phyloP scores from a whole-genome alignment of 2,888 invertebrate species.

The Aricia artaxerxes region DNA sequence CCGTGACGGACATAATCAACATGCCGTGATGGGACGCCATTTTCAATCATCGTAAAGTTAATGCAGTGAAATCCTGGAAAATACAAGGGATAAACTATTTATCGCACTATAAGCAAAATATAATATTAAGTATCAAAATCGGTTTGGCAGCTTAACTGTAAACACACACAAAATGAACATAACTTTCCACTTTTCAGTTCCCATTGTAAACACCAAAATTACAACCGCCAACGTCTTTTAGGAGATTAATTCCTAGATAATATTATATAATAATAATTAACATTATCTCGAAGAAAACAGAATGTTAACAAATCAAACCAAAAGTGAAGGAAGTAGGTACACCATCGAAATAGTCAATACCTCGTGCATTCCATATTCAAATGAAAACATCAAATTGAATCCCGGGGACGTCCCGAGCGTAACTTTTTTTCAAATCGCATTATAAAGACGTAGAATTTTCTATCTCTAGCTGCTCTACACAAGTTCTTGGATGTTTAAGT shows the following conservation, averaged over 20 bases:
- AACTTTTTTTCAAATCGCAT: constrained; percentile 19
- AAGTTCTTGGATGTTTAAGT: constrained; percentile 6
- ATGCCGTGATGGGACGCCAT: neutral
- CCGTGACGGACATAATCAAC: constrained; percentile 14
- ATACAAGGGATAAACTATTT: too few relatives aligned
- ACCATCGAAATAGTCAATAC: neutral
- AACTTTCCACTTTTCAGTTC: too few relatives aligned
- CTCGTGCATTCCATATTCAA: constrained; percentile 3
- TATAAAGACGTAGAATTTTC: neutral
- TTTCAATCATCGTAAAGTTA: neutral
- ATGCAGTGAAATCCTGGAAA: too few relatives aligned
- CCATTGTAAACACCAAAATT: too few relatives aligned
- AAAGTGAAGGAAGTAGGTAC: neutral
- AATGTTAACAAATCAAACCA: neutral
- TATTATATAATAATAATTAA: too few relatives aligned
- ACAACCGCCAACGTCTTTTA: too few relatives aligned
- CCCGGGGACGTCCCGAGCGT: neutral
- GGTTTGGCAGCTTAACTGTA: too few relatives aligned
- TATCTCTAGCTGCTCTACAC: neutral
- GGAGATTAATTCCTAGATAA: too few relatives aligned
- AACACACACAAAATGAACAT: too few relatives aligned
- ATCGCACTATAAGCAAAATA: too few relatives aligned
- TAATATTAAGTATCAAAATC: too few relatives aligned
- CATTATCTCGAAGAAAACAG: neutral
- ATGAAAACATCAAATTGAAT: constrained; percentile 5